Conservation (phyloP, 2,113 vertebrate genomes). For the Triplophysa tibetana region DNA sequence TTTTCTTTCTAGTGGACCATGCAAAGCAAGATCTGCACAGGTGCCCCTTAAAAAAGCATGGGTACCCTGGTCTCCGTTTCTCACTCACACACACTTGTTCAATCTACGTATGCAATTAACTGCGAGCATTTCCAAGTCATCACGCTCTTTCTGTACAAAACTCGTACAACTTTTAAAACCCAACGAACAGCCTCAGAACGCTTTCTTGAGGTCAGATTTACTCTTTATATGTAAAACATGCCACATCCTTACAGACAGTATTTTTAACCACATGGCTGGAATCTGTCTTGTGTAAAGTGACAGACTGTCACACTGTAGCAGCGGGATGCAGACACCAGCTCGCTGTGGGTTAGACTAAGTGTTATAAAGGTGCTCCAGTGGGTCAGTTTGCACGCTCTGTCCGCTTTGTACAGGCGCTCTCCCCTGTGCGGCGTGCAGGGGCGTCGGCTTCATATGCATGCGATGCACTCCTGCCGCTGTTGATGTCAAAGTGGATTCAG, state of each 20-base stretch:
- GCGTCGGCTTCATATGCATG: slow-evolving; percentile 20
- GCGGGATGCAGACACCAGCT: background rate
- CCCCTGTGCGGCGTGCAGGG: background rate
- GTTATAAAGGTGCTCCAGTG: background rate
- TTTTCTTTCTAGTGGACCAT: background rate
- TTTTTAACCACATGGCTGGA: slow-evolving; percentile 53
- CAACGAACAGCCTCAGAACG: background rate
- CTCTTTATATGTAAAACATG: slow-evolving; percentile 65
- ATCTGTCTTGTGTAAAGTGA: slow-evolving; percentile 61
- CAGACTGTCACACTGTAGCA: slow-evolving; percentile 51
- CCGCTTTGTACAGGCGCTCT: background rate
- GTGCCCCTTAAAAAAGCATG: too few species aligned
- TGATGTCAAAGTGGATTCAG: slow-evolving; percentile 26
- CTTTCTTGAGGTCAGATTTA: slow-evolving; percentile 31
- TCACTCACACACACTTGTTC: too few species aligned
- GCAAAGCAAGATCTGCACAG: too few species aligned
- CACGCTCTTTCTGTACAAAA: background rate
- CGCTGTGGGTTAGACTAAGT: background rate
- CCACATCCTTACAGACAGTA: slow-evolving; percentile 56
- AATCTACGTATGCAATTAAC: too few species aligned
- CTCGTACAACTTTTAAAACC: background rate
- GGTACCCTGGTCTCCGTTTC: too few species aligned
- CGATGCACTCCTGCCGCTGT: slow-evolving; percentile 16
- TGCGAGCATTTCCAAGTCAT: too few species aligned
- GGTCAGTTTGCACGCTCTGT: slow-evolving; percentile 1